Conservation (phyloP, 2,888 invertebrate species). For the Lamproptera curius region DNA sequence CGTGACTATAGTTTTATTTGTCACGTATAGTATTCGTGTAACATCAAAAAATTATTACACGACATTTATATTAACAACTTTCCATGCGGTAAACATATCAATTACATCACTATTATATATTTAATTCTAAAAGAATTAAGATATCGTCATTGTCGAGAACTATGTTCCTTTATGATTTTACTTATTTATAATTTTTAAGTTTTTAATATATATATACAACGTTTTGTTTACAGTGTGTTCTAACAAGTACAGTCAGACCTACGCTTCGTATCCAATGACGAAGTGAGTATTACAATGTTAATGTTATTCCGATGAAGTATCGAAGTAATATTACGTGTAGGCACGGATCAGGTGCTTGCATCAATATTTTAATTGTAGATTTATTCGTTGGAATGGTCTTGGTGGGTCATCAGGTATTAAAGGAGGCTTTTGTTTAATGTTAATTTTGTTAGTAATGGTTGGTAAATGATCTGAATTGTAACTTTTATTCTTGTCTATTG, state of each 20-base stretch:
- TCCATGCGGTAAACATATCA: too few relatives aligned
- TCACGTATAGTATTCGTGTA: too few relatives aligned
- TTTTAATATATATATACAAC: not conserved
- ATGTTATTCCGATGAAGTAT: constrained; percentile 12
- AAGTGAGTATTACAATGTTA: constrained; percentile 7
- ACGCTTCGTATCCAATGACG: not conserved
- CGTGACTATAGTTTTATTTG: too few relatives aligned
- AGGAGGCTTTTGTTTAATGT: too few relatives aligned
- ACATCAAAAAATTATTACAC: too few relatives aligned
- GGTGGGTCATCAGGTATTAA: not conserved
- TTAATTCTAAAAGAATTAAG: not conserved
- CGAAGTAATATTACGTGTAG: constrained; percentile 8
- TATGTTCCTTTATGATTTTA: not conserved
- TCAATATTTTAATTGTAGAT: not conserved
- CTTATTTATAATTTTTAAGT: not conserved
- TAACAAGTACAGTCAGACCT: not conserved
- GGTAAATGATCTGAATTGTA: too few relatives aligned
- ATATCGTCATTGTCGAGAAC: not conserved
- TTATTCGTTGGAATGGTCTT: not conserved
- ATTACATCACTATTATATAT: not conserved
- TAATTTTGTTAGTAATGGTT: too few relatives aligned
- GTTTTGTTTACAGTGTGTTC: not conserved
- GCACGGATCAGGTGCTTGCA: not conserved
- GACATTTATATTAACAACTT: too few relatives aligned
- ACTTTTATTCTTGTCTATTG: too few relatives aligned